Conservation (phyloP, 2,797 vertebrate genomes). For the Gymnodraco acuticeps region DNA sequence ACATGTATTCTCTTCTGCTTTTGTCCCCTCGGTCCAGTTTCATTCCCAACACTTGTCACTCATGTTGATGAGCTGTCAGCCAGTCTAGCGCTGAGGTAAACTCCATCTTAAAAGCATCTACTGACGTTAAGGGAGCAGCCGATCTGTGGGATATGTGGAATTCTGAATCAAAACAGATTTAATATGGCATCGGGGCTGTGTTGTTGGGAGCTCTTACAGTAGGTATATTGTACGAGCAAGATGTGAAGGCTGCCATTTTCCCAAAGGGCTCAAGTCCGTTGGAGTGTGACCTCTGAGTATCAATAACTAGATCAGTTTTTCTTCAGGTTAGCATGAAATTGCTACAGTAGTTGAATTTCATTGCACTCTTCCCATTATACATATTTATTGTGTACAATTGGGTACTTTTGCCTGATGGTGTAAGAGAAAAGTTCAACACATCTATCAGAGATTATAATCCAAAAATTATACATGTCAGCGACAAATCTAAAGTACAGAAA, state of each 20-base stretch:
- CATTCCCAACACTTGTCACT: constrained; percentile 16
- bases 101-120: neutral
- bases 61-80: constrained; percentile 42
- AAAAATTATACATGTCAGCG: neutral
- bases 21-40: neutral
- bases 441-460: neutral
- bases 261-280: too few species aligned
- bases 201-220: neutral
- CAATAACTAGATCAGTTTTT: too few species aligned
- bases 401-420: neutral
- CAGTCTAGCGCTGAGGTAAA: neutral
- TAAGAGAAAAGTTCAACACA: neutral
- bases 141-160: neutral
- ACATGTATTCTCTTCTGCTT: constrained; percentile 9
- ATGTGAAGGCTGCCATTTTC: too few species aligned
- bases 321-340: too few species aligned
- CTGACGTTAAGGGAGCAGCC: neutral
- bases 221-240: too few species aligned
- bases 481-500: neutral
- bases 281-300: too few species aligned
- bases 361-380: neutral
- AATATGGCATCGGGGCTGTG: neutral
- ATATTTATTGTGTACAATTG: neutral
- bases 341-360: too few species aligned
- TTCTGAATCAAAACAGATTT: neutral